Conservation (phyloP, 2,797 vertebrate species). For the Peromyscus melanophrys region DNA sequence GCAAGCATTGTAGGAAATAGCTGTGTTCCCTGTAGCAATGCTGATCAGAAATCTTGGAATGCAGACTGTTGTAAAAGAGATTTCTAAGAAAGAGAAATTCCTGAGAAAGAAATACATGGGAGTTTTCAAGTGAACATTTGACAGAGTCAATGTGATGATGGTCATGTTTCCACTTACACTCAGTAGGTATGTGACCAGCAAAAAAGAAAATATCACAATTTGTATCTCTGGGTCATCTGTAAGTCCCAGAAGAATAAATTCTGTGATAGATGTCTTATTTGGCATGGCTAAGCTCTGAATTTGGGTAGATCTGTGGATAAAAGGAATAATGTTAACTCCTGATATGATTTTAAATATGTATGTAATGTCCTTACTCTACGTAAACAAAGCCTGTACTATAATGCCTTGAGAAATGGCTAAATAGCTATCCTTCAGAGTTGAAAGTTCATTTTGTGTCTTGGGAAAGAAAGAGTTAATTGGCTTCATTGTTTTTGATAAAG, state of each 20-base stretch:
- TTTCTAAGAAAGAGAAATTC: slow-evolving; percentile 73
- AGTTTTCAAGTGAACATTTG: slow-evolving; percentile 64
- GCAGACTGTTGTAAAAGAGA: slow-evolving; percentile 65
- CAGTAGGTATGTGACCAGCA: slow-evolving; percentile 41
- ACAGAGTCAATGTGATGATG: slow-evolving; percentile 57
- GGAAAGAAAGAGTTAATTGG: not conserved
- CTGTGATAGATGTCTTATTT: slow-evolving; percentile 57
- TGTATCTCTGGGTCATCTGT: not conserved
- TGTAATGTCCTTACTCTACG: not conserved
- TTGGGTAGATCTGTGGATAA: not conserved
- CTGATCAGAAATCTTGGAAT: slow-evolving; percentile 70
- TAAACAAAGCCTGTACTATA: not conserved
- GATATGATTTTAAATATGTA: not conserved
- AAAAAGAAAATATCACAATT: slow-evolving; percentile 28
- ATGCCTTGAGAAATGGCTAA: not conserved
- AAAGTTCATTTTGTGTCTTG: not conserved
- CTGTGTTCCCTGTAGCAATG: slow-evolving; percentile 37
- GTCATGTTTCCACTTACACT: slow-evolving; percentile 59
- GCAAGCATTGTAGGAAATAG: slow-evolving; percentile 65
- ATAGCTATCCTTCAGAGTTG: not conserved
- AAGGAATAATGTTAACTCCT: slow-evolving; percentile 2
- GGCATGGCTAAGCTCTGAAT: not conserved
- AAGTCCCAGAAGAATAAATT: slow-evolving; percentile 52
- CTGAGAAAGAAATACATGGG: slow-evolving; percentile 75
- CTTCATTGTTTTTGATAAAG: not conserved